Base-by-base conservation (phyloP, 1,140 invertebrate species). In the Onthophagus taurus region DNA sequence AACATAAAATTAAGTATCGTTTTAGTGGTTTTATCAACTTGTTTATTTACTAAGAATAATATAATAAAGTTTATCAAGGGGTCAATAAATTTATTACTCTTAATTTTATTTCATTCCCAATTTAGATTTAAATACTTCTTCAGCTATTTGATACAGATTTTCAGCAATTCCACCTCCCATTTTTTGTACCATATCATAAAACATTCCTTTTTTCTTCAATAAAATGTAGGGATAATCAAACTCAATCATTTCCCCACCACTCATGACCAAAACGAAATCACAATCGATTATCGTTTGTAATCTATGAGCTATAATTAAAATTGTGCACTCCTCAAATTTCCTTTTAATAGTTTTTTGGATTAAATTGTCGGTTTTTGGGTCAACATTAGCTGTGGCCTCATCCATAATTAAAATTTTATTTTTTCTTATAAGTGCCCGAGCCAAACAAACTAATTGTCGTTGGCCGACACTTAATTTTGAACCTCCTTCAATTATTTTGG, bases 231-330 rank as follows among this genome's bases (percentile, higher is more conserved):
- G 82, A 52, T 74, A 69, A 39, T 81, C 81, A 54, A 80, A 78
- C 60, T 86, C 83, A 34, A 71, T 69, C 12, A 69, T 64, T n/a
- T 41, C 57, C 5, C 83, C 81, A 36, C 72, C 69, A 47, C 83
- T 76, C 66, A 85, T 71, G 0, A 83, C 78, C 53, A 86, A 57
- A 34, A 86, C 73, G 37, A 75, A 72, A 63, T 82, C 75, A 39
- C 69, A 77, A 52, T 88, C 81, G 68, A 87, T 78, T 17, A 88
- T 76, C 0, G 83, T 88, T 47, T 85, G 74, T 5, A 88, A 63
- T 13, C 85, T 69, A 66, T 89, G 86, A 5, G 86, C 85, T 39
- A 89, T 87, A 0, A 85, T 89, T 7, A 89, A 57, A 0, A 89
- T 80, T 0, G 85, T 89, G 53, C 82, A 86, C 2, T 74, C 59